Conservation (phyloP, 2,113 vertebrate genomes). For the Ahaetulla prasina region DNA sequence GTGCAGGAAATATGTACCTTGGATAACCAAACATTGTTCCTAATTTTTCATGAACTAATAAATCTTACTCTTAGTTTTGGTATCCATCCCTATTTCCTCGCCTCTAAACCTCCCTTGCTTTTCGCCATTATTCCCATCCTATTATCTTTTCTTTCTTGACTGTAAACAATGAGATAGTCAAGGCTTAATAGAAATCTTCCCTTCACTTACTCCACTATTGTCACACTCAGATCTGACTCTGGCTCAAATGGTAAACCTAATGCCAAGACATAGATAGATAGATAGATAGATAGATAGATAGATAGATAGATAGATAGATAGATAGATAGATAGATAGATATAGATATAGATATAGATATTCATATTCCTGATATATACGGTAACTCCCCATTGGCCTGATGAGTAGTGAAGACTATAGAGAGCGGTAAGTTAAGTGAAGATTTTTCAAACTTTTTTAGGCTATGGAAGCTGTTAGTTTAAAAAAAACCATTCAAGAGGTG, state of each 20-base stretch:
- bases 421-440: background rate
- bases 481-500: background rate
- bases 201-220: too few species aligned
- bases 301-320: too few species aligned
- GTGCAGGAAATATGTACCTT: background rate
- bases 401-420: background rate
- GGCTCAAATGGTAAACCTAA: background rate
- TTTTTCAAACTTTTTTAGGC: background rate
- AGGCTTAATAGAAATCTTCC: background rate
- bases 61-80: rapidly evolving
- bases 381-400: background rate
- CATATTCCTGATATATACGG: background rate
- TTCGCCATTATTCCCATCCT: rapidly evolving
- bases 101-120: rapidly evolving
- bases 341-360: too few species aligned
- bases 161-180: background rate
- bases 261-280: too few species aligned
- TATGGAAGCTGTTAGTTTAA: background rate
- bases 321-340: too few species aligned
- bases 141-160: background rate
- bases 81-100: rapidly evolving
- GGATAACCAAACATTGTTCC: background rate
- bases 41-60: background rate
- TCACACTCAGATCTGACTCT: background rate
- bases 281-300: too few species aligned